phyloP scores from a whole-genome alignment of 35 echinoderm and acorn worm genomes.

The Strongylocentrotus purpuratus region DNA sequence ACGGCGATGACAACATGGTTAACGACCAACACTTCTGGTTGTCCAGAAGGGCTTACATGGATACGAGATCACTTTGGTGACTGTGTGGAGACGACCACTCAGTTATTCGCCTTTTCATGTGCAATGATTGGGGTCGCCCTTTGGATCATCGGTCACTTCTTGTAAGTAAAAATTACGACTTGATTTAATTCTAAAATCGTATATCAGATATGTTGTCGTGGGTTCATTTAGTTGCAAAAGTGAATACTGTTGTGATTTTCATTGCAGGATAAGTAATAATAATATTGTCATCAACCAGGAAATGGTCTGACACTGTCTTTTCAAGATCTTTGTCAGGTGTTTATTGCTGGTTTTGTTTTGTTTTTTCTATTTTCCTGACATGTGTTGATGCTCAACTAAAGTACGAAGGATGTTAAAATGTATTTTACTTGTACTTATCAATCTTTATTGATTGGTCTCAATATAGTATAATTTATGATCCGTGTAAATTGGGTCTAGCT shows the following conservation, averaged over 20 bases:
- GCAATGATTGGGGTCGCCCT: neutral
- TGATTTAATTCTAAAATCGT: neutral
- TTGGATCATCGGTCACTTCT: neutral
- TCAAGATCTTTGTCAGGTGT: too few species aligned
- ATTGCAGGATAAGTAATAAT: neutral
- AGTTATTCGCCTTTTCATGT: conserved; percentile 9
- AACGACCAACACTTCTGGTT: neutral
- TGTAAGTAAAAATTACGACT: conserved; percentile 4
- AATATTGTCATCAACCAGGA: neutral
- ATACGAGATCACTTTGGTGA: conserved; percentile 30
- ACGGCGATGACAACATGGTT: conserved; percentile 9
- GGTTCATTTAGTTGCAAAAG: neutral
- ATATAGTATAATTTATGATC: too few species aligned
- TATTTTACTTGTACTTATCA: too few species aligned
- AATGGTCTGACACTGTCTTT: neutral
- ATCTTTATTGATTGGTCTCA: too few species aligned
- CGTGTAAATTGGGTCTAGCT: too few species aligned
- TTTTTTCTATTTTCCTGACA: too few species aligned
- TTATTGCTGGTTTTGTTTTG: too few species aligned
- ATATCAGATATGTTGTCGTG: too few species aligned
- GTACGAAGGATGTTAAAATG: too few species aligned
- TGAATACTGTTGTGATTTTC: neutral
- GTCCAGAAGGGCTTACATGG: neutral
- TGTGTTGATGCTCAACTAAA: too few species aligned
- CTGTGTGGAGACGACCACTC: neutral